Evolutionary conservation across 2,888 invertebrate species (phyloP).

Genomic region (Mythimna lalbum): DNA sequence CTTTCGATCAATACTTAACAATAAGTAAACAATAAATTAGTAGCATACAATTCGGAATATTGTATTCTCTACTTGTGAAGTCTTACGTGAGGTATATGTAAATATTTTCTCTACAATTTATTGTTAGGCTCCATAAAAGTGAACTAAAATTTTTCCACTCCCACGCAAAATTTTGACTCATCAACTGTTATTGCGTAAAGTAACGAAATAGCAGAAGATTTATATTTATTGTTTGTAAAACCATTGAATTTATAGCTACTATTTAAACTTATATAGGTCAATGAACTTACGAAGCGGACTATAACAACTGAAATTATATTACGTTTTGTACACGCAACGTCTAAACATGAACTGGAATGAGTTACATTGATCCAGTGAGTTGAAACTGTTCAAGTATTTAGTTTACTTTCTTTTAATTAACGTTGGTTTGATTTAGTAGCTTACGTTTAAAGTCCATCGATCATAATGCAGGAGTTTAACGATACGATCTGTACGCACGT

Average conservation of each 20-base stretch:
- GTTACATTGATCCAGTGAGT: constrained; percentile 44
- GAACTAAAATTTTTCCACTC: constrained; percentile 28
- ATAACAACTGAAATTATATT: constrained; percentile 47
- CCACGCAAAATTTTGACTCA: constrained; percentile 42
- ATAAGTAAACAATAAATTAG: not conserved
- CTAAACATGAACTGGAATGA: constrained; percentile 40
- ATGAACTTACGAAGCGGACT: constrained; percentile 55
- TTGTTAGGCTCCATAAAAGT: constrained; percentile 4
- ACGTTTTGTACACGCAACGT: constrained; percentile 52
- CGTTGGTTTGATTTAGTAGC: constrained; percentile 20
- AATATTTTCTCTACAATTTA: constrained; percentile 38
- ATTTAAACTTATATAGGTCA: constrained; percentile 58
- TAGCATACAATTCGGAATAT: not conserved
- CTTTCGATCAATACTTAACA: constrained; percentile 15
- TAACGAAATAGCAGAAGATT: constrained; percentile 58
- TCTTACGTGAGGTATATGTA: constrained; percentile 1
- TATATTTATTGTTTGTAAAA: constrained; percentile 59
- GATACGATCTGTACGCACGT: constrained; percentile 30
- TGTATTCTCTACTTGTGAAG: not conserved
- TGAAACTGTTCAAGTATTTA: constrained; percentile 36
- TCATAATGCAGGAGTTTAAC: constrained; percentile 4
- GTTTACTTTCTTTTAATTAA: constrained; percentile 49
- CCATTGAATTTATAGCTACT: constrained; percentile 52
- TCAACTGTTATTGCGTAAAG: constrained; percentile 56
- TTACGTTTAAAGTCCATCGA: constrained; percentile 23